These are phyloP conservation scores for Agrotis segetum DNA, from an alignment of 2,888 invertebrate genomes.

Conservation along the genomic window DNA sequence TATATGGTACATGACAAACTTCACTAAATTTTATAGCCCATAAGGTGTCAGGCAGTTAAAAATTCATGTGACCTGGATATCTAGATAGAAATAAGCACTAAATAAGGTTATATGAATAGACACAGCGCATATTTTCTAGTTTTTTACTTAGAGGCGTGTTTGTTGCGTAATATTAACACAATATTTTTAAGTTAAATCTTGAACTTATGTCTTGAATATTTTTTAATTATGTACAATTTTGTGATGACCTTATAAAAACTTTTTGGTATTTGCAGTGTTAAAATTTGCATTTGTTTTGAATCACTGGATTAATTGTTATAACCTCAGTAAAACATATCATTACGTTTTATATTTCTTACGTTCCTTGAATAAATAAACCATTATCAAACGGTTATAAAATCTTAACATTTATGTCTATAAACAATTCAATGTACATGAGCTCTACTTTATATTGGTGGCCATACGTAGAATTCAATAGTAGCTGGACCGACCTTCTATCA, in stretches of 20 bases:
- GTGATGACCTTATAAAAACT: slow-evolving; percentile 13
- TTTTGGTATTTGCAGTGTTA: slow-evolving; percentile 20
- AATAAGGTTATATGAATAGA: slow-evolving; percentile 35
- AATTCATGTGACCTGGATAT: slow-evolving; percentile 59
- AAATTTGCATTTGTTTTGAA: slow-evolving; percentile 31
- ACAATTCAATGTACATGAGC: slow-evolving; percentile 29
- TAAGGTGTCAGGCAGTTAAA: slow-evolving; percentile 34
- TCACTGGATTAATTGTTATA: slow-evolving; percentile 17
- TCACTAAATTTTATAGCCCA: slow-evolving; percentile 46
- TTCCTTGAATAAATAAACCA: slow-evolving; percentile 16
- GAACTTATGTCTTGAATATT: not conserved
- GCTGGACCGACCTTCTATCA: slow-evolving; percentile 22
- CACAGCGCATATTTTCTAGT: slow-evolving; percentile 19
- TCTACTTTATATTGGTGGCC: slow-evolving; percentile 26
- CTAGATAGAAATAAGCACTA: slow-evolving; percentile 33
- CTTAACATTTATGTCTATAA: not conserved
- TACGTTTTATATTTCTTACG: slow-evolving; percentile 21
- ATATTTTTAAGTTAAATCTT: slow-evolving; percentile 12
- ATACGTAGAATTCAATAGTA: slow-evolving; percentile 23
- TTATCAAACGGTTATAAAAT: slow-evolving; percentile 24
- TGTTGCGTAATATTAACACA: slow-evolving; percentile 25
- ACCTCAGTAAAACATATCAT: slow-evolving; percentile 32
- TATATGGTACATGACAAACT: slow-evolving; percentile 40
- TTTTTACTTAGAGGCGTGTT: slow-evolving; percentile 2
- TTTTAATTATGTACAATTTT: slow-evolving; percentile 1